Evolutionary conservation across 2,888 invertebrate species (phyloP).

Genomic region (Trichogramma evanescens): DNA sequence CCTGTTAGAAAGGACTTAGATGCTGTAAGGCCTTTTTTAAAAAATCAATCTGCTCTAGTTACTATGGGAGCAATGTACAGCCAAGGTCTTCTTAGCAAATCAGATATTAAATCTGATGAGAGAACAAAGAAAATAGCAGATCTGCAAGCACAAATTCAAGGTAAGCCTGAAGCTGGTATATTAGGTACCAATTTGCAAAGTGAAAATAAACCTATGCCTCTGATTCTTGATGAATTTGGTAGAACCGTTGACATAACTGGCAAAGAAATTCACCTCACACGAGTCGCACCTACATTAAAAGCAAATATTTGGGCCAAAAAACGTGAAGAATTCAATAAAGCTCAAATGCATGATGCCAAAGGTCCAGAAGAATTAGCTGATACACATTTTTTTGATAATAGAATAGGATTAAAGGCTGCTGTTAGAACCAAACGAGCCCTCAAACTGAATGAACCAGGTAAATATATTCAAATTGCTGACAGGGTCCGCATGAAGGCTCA

Average conservation of each 20-base stretch:
- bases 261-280: constrained; percentile 78
- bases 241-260: constrained; percentile 86
- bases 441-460: constrained; percentile 93
- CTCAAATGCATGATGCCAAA: constrained; percentile 59
- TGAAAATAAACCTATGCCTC: constrained; percentile 70
- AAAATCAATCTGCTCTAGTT: constrained; percentile 21
- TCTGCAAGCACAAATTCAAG: constrained; percentile 86
- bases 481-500: constrained; percentile 86
- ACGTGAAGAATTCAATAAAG: constrained; percentile 76
- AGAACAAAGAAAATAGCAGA: constrained; percentile 87
- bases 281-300: constrained; percentile 87
- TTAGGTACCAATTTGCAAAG: constrained; percentile 42
- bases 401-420: constrained; percentile 65
- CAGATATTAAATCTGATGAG: constrained; percentile 53
- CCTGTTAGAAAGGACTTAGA: constrained; percentile 24
- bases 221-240: constrained; percentile 89
- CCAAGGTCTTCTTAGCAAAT: constrained; percentile 51
- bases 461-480: constrained; percentile 87
- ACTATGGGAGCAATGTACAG: constrained; percentile 48
- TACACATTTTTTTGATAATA: constrained; percentile 67
- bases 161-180: constrained; percentile 62
- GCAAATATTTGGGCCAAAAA: constrained; percentile 93
- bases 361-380: constrained; percentile 51
- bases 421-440: constrained; percentile 67
- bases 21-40: constrained; percentile 12